Evolutionary conservation across 1,140 invertebrate species (phyloP), one percentile per base, ranked within the genome.

Genomic region (Cydia amplana): DNA sequence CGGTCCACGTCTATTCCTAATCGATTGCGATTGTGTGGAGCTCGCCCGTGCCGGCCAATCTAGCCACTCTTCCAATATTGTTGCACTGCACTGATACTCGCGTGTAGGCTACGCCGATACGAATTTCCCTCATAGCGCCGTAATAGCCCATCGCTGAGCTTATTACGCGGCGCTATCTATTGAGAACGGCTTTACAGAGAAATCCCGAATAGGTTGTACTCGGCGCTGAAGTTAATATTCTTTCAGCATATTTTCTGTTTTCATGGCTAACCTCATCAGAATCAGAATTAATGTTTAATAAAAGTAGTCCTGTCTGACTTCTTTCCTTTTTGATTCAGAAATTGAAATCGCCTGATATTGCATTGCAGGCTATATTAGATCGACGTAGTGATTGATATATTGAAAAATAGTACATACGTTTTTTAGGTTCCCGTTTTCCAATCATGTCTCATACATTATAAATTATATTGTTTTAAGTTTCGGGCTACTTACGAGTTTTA

Each of bases 91-190:
- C 80, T 81, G 85, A 88, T 88, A 87, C 84, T 79, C 80, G 55
- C 18, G 46, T 76, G 77, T 83, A 85, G 83, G 83, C 77, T 85
- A 75, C 80, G 80, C 75, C 82, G 83, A 87, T 87, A 87, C 85
- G 87, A 91, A 92, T 89, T 87, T 90, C 85, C 84, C 85, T 80
- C 83, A 80, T 79, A 84, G 79, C 73, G 70, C 74, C 79, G 84
- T 92, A 91, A 92, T 92, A 91, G 90, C 82, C 89, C 87, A 87
- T 88, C 87, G 85, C 82, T 84, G 86, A 91, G 90, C 90, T 91
- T 92, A 92, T 92, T 92, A 92, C 86, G 84, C 82, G 85, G 85
- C 86, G 85, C 89, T 86, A 89, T 90, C 90, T 88, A 92, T 92
- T 91, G 91, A 92, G 87, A 86, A 82, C 83, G 88, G 91, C 88